Evolutionary conservation across 1,140 invertebrate species (phyloP), one percentile per base, ranked within the genome.

Genomic region (Drosophila tristis): DNA sequence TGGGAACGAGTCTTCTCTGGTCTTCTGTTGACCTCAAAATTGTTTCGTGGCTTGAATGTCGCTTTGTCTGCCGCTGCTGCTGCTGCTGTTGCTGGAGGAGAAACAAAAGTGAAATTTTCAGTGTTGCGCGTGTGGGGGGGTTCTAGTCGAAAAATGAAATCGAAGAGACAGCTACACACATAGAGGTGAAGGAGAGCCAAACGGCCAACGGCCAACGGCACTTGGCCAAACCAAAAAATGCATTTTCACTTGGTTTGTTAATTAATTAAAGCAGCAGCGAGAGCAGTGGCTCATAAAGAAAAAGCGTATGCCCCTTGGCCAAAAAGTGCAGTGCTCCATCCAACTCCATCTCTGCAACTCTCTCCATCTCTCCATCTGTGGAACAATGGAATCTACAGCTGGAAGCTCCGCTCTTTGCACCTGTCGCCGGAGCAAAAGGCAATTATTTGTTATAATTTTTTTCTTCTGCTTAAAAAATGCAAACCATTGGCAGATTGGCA

Each of bases 61-160:
- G 80, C 80, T 79, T 85, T 84, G 80, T 81, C 64, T 77, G 80
- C 68, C 49, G 39, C 35, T 56, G 50, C 35, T 39, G 15, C 45
- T 11, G 53, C 53, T 13, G 26, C 31, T 48, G 64, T 16, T 16
- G 16, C 64, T 67, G 44, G 66, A 68, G 74, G 63, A 86, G 67
- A 86, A 87, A 86, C 82, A 86, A 86, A 86, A 86, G 82, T 86
- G 82, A 86, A 86, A 86, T 86, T 87, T 87, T 11, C 31, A 9
- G 31, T 35, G 25, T 49, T 56, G 50, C 26, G 47, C 51, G 82
- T 70, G 31, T 35, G 31, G 31, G 31, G 31, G 31, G 9, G 31
- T 35, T 35, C 31, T 35, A 35, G 31, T 35, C 31, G 31, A 35
- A 70, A 81, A 81, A 81, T 65, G 79, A 76, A 80, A 82, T 70